Conservation (phyloP, 2,113 vertebrate species). For the Cygnus atratus region DNA sequence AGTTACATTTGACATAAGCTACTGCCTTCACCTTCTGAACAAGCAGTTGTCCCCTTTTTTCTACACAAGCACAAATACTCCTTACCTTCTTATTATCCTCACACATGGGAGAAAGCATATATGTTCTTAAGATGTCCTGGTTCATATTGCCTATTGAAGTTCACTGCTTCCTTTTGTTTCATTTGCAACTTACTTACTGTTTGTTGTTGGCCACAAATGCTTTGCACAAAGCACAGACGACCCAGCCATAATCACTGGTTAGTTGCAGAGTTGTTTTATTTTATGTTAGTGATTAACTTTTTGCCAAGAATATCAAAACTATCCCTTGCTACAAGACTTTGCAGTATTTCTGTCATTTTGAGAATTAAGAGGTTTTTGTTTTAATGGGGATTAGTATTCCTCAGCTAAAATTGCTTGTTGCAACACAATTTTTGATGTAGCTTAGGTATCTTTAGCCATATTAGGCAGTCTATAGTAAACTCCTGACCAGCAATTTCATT, state of each 20-base stretch:
- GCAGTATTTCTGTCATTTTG: neutral
- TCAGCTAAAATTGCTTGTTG: neutral
- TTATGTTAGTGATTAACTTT: neutral
- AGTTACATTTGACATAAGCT: neutral
- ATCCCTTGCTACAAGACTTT: neutral
- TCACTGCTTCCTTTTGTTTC: neutral
- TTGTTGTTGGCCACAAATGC: neutral
- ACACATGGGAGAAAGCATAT: neutral
- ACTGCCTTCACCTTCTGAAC: neutral
- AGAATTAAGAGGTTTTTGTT: neutral
- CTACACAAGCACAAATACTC: neutral
- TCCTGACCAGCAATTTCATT: neutral
- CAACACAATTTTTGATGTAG: neutral
- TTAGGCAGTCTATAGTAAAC: conserved; percentile 4
- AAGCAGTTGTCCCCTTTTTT: neutral
- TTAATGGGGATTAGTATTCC: neutral
- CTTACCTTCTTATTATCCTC: neutral
- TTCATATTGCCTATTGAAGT: neutral
- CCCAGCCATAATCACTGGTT: neutral
- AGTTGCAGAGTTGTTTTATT: neutral
- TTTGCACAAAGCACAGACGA: neutral
- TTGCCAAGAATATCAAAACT: neutral
- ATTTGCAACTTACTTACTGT: neutral
- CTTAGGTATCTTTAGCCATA: neutral
- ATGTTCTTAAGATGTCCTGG: neutral